phyloP scores from a whole-genome alignment of 2,797 vertebrate species.

The Chelidonichthys spinosus region DNA sequence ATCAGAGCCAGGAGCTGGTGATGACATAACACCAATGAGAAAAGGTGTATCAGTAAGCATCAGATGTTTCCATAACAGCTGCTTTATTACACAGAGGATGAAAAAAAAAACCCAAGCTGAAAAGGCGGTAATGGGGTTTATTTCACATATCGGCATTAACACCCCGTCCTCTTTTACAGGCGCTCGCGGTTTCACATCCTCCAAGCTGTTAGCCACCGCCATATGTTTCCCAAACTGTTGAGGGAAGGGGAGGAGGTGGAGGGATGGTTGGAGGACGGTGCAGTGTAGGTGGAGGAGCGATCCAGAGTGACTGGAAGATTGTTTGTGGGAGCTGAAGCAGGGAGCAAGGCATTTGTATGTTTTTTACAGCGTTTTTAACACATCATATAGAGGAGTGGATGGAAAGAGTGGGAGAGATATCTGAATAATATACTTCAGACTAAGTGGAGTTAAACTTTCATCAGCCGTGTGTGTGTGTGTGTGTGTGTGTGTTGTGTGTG shows the following conservation, averaged over 20 bases:
- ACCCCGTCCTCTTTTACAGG: conserved; percentile 18
- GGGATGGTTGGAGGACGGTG: conserved; percentile 22
- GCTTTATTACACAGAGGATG: conserved; percentile 13
- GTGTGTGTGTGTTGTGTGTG: conserved; percentile 1
- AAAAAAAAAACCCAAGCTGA: background rate
- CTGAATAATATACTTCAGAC: conserved; percentile 47
- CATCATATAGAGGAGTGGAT: conserved; percentile 32
- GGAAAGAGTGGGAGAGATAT: conserved; percentile 19
- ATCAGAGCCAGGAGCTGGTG: conserved; percentile 8
- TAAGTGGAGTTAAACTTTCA: conserved; percentile 54
- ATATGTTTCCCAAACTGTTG: conserved; percentile 43
- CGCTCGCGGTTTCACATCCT: conserved; percentile 8
- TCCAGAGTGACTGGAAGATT: conserved; percentile 30
- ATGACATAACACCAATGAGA: conserved; percentile 15
- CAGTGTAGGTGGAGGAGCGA: conserved; percentile 33
- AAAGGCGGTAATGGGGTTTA: conserved; percentile 17
- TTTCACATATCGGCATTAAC: conserved; percentile 16
- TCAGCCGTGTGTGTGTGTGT: conserved; percentile 42
- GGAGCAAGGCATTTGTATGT: conserved; percentile 7
- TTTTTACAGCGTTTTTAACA: conserved; percentile 2
- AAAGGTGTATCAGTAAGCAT: conserved; percentile 3
- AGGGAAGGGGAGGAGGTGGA: conserved; percentile 11
- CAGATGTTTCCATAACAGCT: conserved; percentile 31
- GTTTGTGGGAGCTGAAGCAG: conserved; percentile 36
- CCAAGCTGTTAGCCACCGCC: conserved; percentile 29